Conservation (phyloP, 2,113 vertebrate species). For the Megatriorchis doriae region DNA sequence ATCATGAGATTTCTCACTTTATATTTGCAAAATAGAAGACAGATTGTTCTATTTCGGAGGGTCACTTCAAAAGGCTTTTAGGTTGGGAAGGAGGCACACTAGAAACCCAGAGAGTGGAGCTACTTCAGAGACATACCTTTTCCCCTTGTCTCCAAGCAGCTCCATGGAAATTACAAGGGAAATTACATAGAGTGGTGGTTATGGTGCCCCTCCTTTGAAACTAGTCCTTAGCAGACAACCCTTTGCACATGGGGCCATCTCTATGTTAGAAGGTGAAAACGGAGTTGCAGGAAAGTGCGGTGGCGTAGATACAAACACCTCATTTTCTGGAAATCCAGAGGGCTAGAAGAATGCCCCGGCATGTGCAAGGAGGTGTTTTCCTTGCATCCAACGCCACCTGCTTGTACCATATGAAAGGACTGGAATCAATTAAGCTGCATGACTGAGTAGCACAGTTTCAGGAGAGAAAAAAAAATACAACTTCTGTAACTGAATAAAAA, state of each 20-base stretch:
- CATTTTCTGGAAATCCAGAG: not conserved
- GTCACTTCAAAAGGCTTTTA: not conserved
- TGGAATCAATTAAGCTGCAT: not conserved
- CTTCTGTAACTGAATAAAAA: not conserved
- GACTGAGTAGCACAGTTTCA: not conserved
- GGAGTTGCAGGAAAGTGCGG: not conserved
- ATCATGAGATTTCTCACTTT: not conserved
- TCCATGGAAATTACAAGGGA: not conserved
- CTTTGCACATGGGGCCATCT: not conserved
- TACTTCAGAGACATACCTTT: not conserved
- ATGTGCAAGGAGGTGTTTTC: not conserved
- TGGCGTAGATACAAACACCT: not conserved
- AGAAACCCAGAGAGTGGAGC: not conserved
- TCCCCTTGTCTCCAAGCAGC: not conserved
- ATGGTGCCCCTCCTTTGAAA: not conserved
- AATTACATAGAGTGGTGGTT: not conserved
- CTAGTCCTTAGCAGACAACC: not conserved
- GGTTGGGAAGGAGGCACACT: not conserved
- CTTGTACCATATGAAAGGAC: not conserved
- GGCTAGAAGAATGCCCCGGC: not conserved
- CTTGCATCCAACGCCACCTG: not conserved
- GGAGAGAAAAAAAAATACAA: not conserved
- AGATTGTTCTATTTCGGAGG: not conserved
- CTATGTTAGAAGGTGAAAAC: not conserved
- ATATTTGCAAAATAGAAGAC: not conserved